These are phyloP conservation scores for Blastobasis adustella DNA, from an alignment of 2,888 invertebrate species.

Conservation along the genomic window DNA sequence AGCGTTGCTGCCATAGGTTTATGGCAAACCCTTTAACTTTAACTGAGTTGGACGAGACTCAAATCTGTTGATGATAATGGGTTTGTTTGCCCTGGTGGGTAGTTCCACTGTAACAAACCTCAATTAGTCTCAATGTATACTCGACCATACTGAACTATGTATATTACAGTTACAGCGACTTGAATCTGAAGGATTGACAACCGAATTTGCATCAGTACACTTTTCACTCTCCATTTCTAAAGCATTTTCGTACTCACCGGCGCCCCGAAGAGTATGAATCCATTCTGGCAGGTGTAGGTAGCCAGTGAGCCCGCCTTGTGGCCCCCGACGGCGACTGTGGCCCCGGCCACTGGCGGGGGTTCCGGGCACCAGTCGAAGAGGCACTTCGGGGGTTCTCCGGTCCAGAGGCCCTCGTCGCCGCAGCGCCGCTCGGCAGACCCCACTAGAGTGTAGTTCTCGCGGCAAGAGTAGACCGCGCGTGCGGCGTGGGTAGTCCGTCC, in stretches of 20 bases:
- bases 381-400: slow-evolving; percentile 85
- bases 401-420: slow-evolving; percentile 84
- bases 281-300: slow-evolving; percentile 86
- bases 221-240: background rate
- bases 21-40: too few relatives aligned
- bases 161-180: too few relatives aligned
- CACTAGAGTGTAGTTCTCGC: slow-evolving; percentile 89
- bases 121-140: too few relatives aligned
- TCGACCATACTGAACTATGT: too few relatives aligned
- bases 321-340: slow-evolving; percentile 80
- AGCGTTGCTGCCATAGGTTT: too few relatives aligned
- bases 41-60: too few relatives aligned
- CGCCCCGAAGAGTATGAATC: slow-evolving; percentile 88
- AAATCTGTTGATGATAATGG: too few relatives aligned
- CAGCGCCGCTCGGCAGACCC: slow-evolving; percentile 84
- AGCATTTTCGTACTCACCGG: slow-evolving; percentile 70
- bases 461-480: slow-evolving; percentile 83
- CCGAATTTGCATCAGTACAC: background rate
- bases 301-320: slow-evolving; percentile 87
- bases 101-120: too few relatives aligned
- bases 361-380: slow-evolving; percentile 92
- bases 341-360: slow-evolving; percentile 85
- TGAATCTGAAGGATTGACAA: too few relatives aligned
- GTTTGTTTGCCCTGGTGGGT: too few relatives aligned
- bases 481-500: slow-evolving; percentile 87